phyloP scores from a whole-genome alignment of 2,888 invertebrate genomes.

The Elysia crispata region DNA sequence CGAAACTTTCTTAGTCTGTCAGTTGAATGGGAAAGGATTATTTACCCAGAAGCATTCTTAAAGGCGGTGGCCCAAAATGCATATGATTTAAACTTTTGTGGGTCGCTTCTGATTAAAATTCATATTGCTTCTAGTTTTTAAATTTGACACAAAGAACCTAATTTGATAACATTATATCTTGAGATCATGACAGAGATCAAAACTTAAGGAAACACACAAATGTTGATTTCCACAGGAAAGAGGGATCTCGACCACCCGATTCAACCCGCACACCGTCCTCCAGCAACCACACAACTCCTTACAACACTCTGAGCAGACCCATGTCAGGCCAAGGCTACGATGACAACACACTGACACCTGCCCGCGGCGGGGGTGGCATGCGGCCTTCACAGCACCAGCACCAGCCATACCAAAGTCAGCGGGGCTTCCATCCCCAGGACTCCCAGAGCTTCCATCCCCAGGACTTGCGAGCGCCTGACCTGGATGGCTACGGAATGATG shows the following conservation, averaged over 20 bases:
- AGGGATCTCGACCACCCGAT: constrained; percentile 39
- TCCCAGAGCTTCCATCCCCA: neutral
- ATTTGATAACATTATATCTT: no score
- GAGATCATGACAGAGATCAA: no score
- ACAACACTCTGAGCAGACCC: constrained; percentile 69
- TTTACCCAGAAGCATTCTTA: no score
- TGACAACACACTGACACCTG: constrained; percentile 67
- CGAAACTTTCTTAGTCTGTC: no score
- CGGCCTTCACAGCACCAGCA: constrained; percentile 35
- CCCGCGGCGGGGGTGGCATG: constrained; percentile 48
- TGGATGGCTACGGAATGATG: constrained; percentile 57
- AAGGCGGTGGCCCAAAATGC: no score
- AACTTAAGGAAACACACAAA: neutral
- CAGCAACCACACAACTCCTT: constrained; percentile 64
- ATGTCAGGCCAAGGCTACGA: constrained; percentile 71
- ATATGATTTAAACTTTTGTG: no score
- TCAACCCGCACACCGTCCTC: constrained; percentile 42
- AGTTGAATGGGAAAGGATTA: no score
- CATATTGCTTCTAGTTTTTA: no score
- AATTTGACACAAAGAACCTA: no score
- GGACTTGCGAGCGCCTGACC: constrained; percentile 45
- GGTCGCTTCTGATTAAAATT: no score
- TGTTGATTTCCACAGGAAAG: constrained; percentile 42
- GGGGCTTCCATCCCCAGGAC: neutral
- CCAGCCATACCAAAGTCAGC: neutral